These are phyloP conservation scores for Chiloscyllium plagiosum DNA, from an alignment of 2,113 vertebrate genomes.

Conservation along the genomic window DNA sequence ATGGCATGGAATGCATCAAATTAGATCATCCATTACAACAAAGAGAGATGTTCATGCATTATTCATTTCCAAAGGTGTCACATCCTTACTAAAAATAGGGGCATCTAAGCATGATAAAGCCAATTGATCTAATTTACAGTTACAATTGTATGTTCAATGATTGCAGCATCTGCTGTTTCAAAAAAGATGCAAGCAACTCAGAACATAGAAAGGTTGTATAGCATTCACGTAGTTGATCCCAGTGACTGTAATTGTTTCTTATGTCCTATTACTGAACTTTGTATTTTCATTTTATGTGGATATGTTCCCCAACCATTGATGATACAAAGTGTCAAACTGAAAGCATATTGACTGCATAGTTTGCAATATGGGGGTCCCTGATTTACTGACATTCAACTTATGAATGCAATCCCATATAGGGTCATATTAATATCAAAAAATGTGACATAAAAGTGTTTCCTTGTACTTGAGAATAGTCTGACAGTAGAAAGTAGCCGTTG, in stretches of 20 bases:
- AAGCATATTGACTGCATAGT: not conserved
- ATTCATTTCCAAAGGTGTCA: not conserved
- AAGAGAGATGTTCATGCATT: not conserved
- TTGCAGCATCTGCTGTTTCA: not conserved
- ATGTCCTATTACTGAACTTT: not conserved
- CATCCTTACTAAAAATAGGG: not conserved
- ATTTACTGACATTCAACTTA: too few relatives aligned
- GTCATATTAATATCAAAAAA: too few relatives aligned
- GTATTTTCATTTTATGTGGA: not conserved
- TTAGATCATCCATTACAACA: not conserved
- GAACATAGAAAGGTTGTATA: not conserved
- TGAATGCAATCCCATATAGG: too few relatives aligned
- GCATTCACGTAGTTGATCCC: not conserved
- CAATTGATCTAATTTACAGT: not conserved
- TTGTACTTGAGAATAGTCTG: too few relatives aligned
- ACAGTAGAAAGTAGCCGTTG: too few relatives aligned
- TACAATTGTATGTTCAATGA: not conserved
- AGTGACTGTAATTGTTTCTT: not conserved
- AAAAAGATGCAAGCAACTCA: not conserved
- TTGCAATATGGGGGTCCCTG: not conserved
- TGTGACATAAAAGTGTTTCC: too few relatives aligned
- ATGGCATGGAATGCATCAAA: not conserved
- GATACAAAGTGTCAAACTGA: not conserved
- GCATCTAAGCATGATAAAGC: not conserved
- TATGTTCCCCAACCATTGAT: not conserved